Base-by-base conservation (phyloP, 1,140 invertebrate genomes). In the Pseudomyrmex dendroicus region DNA sequence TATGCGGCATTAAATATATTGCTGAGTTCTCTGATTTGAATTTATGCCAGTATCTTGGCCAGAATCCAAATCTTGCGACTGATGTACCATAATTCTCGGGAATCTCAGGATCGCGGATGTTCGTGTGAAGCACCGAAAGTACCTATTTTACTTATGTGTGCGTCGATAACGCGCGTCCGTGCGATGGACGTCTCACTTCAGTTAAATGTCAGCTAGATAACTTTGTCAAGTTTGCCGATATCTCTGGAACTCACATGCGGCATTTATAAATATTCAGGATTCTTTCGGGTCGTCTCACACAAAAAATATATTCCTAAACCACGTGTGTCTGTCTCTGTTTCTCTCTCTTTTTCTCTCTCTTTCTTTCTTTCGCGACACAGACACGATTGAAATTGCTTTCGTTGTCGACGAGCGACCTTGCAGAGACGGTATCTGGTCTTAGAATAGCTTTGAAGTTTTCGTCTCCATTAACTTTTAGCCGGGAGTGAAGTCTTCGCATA, bases 141-240 rank as follows among this genome's bases (percentile, higher is more conserved):
- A 35, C 25, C 25, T 25, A 25, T 46, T 73, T 73, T 56, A 50
- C n/a, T 8, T 35, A 25, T 61, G 61, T 15, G n/a, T 70, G 20
- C 57, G 20, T 82, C 56, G 59, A 63, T 82, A 82, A 72, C 10
- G 68, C 2, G 10, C 8, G 22, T 17, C 0, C 22, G 17, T 73
- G 44, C 44, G 15, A 35, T 35, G 35, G 46, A 20, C 20, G 15
- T 35, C 13, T 57, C 25, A 7, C 35, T 35, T 78, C 22, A 15
- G 46, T 46, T 62, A 84, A 84, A 84, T 84, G 82, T 84, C 82
- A 84, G 64, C 0, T 25, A 80, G 73, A 84, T 84, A 84, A 68
- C 78, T 68, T 46, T 25, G 22, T 25, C 9, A 22, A 9, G 35
- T 20, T 46, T 48, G 20, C 17, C 20, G 17, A 35, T 10, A 3